Evolutionary conservation across 2,888 invertebrate genomes (phyloP), one percentile per base, ranked within the genome.

Genomic region (Acheta domesticus): DNA sequence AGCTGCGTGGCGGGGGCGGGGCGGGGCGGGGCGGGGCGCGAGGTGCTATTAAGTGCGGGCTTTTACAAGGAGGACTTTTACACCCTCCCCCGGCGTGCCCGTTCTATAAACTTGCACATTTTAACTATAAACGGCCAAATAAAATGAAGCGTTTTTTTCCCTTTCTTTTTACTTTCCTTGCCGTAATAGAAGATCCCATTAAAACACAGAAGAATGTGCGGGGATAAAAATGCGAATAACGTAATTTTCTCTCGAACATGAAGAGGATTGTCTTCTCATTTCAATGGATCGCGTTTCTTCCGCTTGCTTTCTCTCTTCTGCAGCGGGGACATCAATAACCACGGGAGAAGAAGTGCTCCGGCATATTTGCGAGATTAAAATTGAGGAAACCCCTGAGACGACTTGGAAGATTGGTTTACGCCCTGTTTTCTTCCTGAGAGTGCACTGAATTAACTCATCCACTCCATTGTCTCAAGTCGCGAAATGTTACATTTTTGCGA

Each of bases 231-330:
- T 62, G 62, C 16, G 62, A 62, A 62, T 62, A 62, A n/a, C 62
- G 62, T 62, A 62, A 62, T 62, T 62, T 62, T 62, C 62, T 62
- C 62, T n/a, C 14, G 62, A 62, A 14, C 62, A 62, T 62, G 62
- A 62, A 62, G 62, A 62, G 62, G 62, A 62, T 62, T 62, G 62
- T 62, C 62, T 14, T 62, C 62, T 62, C n/a, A 62, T 62, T 62
- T n/a, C 62, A n/a, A 62, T 4, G 62, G 62, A 62, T 62, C 62
- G 62, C 11, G 14, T 62, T 62, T 62, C 62, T 62, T 62, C 16
- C 62, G 62, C n/a, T 11, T n/a, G 62, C 36, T 36, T 62, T 62
- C 62, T 14, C 62, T 62, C 62, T 62, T 36, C 36, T 8, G 5
- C 36, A 36, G 36, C 36, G 36, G 36, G 36, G 36, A 36, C 36